Percentiles rank a stretch among this genome's conserved stretches.
Conservation (phyloP, 2,797 vertebrate genomes). For the Ctenosaura bakeri region DNA sequence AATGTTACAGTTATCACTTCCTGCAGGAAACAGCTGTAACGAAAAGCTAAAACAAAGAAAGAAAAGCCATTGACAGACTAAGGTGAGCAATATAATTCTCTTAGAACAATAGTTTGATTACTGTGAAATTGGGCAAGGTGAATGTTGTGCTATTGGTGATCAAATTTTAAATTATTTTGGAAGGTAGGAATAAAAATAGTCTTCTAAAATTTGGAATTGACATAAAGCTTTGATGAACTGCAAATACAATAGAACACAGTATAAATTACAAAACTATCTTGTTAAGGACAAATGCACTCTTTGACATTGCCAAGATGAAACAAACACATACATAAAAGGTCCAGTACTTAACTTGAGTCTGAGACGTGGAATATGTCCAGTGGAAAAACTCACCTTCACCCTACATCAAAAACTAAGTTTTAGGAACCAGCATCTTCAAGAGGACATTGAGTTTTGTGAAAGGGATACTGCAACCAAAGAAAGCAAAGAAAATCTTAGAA, state of each 20-base stretch:
- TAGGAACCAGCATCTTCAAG: not conserved
- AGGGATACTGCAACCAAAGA: not conserved
- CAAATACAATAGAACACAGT: not conserved
- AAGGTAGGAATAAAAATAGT: not conserved
- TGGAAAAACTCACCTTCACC: not conserved
- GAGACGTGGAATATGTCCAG: not conserved
- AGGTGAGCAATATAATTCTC: too few species aligned
- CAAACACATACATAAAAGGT: not conserved
- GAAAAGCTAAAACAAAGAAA: not conserved
- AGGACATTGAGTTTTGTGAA: not conserved
- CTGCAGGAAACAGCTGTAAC: not conserved
- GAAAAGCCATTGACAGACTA: not conserved
- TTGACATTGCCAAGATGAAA: not conserved
- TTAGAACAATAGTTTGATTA: not conserved
- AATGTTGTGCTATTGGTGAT: not conserved
- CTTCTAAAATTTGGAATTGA: not conserved
- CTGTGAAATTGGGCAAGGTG: not conserved
- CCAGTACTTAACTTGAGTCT: not conserved
- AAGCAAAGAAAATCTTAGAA: not conserved
- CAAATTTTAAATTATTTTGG: not conserved
- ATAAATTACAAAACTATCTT: not conserved
- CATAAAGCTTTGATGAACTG: not conserved
- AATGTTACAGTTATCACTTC: not conserved
- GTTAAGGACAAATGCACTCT: not conserved
- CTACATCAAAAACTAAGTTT: not conserved